Base-by-base conservation (phyloP, 2,113 vertebrate species). In the Lasiurus borealis region DNA sequence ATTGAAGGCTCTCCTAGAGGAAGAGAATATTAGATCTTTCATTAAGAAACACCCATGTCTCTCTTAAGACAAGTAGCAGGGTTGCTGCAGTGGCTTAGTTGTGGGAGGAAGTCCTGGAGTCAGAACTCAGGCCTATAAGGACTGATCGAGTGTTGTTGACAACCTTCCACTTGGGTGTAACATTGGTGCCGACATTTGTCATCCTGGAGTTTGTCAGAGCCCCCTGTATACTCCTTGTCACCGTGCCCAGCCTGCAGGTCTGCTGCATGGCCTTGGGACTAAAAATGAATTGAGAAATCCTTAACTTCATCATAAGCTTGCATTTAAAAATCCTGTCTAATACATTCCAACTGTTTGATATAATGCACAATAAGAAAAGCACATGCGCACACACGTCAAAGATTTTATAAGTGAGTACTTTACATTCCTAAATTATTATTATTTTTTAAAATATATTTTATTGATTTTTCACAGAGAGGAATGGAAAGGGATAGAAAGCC, bases 141-240 rank as follows among this genome's bases (percentile, higher is more conserved):
- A 15, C 18, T 11, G 16, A 23, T 29, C 52, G 12, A 3, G 23
- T 29, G 16, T 16, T 34, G 27, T 1, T 2, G 21, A 40, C 62
- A n/a, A 18, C 1, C 10, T 27, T 52, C 52, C 31, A 0, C 29
- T 1, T 2, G 5, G 57, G 3, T 3, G 18, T 5, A 13, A 16
- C 12, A 0, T 11, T 6, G 11, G 16, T 34, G 44, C 25, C 0
- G 8, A 46, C 29, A 25, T 23, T 29, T 8, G 19, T 29, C 34
- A 25, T 29, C 27, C 18, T 0, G 2, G 31, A 21, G 6, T 19
- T 18, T n/a, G 21, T 36, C 0, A 5, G 29, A 16, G 15, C 27
- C n/a, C 23, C 5, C 0, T 6, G 25, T 14, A 13, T 12, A 11
- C 34, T 3, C 50, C 36, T 71, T n/a, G 48, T 44, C 40, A 52